Evolutionary conservation across 2,113 vertebrate species (phyloP).

Genomic region (Notothenia rossii): DNA sequence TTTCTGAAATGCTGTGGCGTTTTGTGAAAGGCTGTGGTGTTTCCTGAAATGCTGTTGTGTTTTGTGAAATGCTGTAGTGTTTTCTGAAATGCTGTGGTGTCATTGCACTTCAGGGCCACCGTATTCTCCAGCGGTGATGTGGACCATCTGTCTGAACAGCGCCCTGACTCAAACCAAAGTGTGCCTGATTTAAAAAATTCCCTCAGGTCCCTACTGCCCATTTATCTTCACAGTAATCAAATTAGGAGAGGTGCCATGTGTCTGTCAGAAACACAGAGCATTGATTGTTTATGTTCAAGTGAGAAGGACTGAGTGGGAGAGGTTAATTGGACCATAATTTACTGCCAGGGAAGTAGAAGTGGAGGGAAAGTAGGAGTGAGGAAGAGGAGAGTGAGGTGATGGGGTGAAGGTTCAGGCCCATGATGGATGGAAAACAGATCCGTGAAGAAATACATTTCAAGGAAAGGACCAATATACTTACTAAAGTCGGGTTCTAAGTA

Average conservation of each 20-base stretch:
- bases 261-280: constrained; percentile 3
- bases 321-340: constrained; percentile 36
- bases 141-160: not conserved
- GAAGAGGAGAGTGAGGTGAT: constrained; percentile 2
- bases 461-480: not conserved
- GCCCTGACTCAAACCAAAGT: not conserved
- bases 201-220: not conserved
- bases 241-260: constrained; percentile 13
- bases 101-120: too few relatives aligned
- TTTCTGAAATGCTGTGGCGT: too few relatives aligned
- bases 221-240: constrained; percentile 19
- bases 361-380: not conserved
- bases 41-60: too few relatives aligned
- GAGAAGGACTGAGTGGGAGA: not conserved
- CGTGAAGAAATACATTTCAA: not conserved
- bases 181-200: not conserved
- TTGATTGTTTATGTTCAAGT: constrained; percentile 26
- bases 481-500: not conserved
- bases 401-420: not conserved
- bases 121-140: not conserved
- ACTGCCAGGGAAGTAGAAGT: constrained; percentile 10
- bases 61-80: too few relatives aligned
- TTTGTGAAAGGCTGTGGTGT: too few relatives aligned
- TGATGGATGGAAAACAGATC: not conserved
- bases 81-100: too few relatives aligned